These are phyloP conservation scores for Rhinichthys klamathensis DNA, from an alignment of 2,113 vertebrate species.

Conservation along the genomic window DNA sequence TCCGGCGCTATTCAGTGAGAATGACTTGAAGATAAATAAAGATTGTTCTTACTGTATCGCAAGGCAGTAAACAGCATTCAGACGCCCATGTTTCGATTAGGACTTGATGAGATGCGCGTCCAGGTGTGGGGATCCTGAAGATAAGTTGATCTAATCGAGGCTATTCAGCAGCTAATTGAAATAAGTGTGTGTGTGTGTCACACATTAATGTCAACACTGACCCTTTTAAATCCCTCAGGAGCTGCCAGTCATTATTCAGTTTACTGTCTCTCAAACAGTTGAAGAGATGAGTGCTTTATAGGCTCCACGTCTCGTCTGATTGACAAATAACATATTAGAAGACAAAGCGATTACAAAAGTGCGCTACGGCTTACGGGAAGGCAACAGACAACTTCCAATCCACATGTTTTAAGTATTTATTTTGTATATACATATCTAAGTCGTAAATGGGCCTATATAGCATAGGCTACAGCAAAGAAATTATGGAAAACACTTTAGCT, in stretches of 20 bases:
- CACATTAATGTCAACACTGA: conserved; percentile 4
- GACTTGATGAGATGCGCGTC: conserved; percentile 26
- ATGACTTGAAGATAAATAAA: not conserved
- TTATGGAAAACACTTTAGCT: not conserved
- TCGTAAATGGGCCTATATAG: not conserved
- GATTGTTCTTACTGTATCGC: not conserved
- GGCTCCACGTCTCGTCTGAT: conserved; percentile 9
- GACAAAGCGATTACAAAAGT: not conserved
- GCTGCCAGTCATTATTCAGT: not conserved
- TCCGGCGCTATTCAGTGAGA: not conserved
- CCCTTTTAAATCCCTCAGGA: not conserved
- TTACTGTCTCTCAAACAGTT: conserved; percentile 1
- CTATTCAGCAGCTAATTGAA: conserved; percentile 19
- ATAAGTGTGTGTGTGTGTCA: not conserved
- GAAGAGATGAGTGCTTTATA: conserved; percentile 2
- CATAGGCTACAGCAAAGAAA: not conserved
- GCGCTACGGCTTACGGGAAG: not conserved
- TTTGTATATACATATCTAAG: not conserved
- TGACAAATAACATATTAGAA: not conserved
- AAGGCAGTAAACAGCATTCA: not conserved
- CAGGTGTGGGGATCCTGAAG: conserved; percentile 25
- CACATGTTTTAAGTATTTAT: not conserved
- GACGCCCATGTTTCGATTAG: not conserved
- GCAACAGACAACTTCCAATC: not conserved
- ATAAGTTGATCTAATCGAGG: conserved; percentile 33